Evolutionary conservation across 1,140 invertebrate genomes (phyloP).

Genomic region (Zaprionus lachaisei): DNA sequence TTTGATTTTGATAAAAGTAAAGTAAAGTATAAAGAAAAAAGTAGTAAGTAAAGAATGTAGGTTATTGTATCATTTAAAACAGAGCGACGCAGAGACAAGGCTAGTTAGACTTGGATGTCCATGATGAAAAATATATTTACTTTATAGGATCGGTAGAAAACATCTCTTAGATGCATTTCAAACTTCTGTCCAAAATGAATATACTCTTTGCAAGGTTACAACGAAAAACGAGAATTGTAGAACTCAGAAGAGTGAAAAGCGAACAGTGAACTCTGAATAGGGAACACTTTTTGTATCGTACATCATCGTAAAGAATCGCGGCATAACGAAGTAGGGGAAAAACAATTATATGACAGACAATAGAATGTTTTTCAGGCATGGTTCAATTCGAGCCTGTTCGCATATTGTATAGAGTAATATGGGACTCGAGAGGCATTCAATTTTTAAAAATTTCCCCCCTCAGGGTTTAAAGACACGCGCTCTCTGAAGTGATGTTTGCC

Average conservation of each 20-base stretch:
- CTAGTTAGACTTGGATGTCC: too few species aligned
- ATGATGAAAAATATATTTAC: too few species aligned
- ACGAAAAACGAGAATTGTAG: neutral
- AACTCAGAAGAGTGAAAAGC: neutral
- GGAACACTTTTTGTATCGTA: constrained; percentile 1
- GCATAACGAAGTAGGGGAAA: neutral
- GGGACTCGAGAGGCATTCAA: neutral
- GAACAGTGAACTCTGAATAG: neutral
- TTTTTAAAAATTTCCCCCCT: neutral
- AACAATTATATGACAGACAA: constrained; percentile 1
- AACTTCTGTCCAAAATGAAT: too few species aligned
- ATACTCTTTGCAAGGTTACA: too few species aligned
- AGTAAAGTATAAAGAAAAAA: too few species aligned
- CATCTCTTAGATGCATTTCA: too few species aligned
- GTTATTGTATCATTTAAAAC: too few species aligned
- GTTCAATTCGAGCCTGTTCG: neutral
- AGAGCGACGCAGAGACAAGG: too few species aligned
- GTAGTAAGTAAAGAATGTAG: too few species aligned
- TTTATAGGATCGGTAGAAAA: too few species aligned
- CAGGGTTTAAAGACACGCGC: neutral
- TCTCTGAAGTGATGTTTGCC: constrained; percentile 1
- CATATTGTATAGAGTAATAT: neutral
- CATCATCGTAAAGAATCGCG: neutral
- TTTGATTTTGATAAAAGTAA: too few species aligned
- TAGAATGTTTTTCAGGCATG: neutral